Base-by-base conservation (phyloP, 2,113 vertebrate species). In the Nerophis ophidion region DNA sequence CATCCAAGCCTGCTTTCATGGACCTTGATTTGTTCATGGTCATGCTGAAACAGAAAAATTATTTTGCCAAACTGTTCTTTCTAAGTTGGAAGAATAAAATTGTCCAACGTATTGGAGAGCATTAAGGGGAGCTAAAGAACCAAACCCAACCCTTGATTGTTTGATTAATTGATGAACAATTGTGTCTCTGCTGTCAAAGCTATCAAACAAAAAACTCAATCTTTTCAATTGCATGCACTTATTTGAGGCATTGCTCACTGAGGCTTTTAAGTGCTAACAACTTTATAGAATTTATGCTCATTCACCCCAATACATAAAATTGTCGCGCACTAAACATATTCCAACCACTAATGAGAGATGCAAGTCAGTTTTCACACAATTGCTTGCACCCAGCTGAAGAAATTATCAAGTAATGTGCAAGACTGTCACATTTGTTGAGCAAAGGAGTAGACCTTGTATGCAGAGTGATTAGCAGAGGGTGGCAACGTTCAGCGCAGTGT, bases 361-460 rank as follows among this genome's bases (percentile, higher is more conserved):
- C 48, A 74, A 68, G 61, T 66, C 48, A 33, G n/a, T 17, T 48
- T 59, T 70, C 60, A 10, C 33, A 64, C 40, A 53, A 33, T 71
- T 26, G 60, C 57, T 38, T 38, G 72, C 16, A 13, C 69, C 60
- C 63, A 61, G 14, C 48, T 55, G 26, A 70, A 68, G 62, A 62
- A 46, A 35, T 66, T 81, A 76, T 79, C 71, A 79, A 76, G 75
- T 77, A 76, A 81, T 76, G 71, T 73, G 66, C 50, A 64, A n/a
- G 75, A 66, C 61, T 63, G 65, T 73, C 65, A 70, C 57, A 70
- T 77, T 68, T 73, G 59, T 62, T 34, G 56, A 68, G 61, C 66
- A 65, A 55, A 68, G 47, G 52, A 26, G 48, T 46, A 53, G 48
- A 63, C 62, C 71, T 71, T 72, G 68, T 78, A 77, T 66, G 64